Conservation (phyloP, 2,113 vertebrate species). For the Gymnorhina tibicen region DNA sequence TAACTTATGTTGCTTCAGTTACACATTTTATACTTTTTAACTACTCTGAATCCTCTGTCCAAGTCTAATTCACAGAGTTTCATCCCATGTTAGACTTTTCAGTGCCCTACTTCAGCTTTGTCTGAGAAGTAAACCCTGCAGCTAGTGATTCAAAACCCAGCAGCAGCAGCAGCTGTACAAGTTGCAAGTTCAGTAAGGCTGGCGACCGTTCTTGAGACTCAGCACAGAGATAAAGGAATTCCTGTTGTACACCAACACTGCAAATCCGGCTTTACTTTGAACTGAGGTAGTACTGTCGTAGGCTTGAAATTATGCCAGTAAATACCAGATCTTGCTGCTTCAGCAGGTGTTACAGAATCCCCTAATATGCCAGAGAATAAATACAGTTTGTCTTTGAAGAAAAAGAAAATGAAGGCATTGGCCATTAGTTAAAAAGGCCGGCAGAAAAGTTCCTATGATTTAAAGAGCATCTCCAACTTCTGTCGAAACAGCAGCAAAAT, state of each 20-base stretch:
- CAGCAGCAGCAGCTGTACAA: conserved; percentile 49
- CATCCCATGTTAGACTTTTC: background rate
- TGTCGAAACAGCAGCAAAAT: conserved; percentile 48
- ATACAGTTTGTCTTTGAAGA: conserved; percentile 53
- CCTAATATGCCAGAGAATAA: conserved; percentile 58
- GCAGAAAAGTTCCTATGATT: conserved; percentile 8
- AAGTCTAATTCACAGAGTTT: conserved; percentile 40
- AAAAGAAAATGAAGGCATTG: conserved; percentile 52
- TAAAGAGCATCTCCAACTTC: conserved; percentile 33
- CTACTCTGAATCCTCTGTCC: conserved; percentile 22
- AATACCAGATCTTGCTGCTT: conserved; percentile 70
- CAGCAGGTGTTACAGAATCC: conserved; percentile 45
- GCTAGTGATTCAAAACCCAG: conserved; percentile 47
- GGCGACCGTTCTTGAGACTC: conserved; percentile 72
- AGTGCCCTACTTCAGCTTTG: conserved; percentile 39
- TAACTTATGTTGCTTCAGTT: conserved; percentile 48
- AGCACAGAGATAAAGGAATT: conserved; percentile 77
- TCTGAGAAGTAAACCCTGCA: conserved; percentile 39
- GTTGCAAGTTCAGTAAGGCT: conserved; percentile 56
- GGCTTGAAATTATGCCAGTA: conserved; percentile 67
- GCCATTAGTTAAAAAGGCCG: conserved; percentile 16
- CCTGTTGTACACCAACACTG: conserved; percentile 66
- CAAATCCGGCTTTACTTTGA: conserved; percentile 77
- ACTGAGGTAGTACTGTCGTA: conserved; percentile 92
- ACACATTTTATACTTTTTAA: background rate